A percentile compares a stretch with the other conserved stretches of the same genome.
phyloP scores from a whole-genome alignment of 2,797 vertebrate species.

The Darevskia mixta region DNA sequence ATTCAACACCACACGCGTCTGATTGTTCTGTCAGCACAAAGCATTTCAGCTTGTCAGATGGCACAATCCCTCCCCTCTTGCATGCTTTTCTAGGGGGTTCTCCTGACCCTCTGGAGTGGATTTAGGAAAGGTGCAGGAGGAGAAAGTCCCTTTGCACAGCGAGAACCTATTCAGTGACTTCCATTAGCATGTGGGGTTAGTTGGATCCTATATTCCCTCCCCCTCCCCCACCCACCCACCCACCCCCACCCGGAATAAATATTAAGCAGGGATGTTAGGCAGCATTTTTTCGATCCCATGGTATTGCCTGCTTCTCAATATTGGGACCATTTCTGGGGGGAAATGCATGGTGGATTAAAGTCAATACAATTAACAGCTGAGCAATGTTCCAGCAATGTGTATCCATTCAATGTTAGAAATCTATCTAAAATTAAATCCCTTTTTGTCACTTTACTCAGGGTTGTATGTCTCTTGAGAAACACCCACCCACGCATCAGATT shows the following conservation, averaged over 20 bases:
- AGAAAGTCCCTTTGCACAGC: neutral
- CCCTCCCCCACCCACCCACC: too few relatives aligned
- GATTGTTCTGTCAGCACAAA: too few relatives aligned
- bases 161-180: too few relatives aligned
- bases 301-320: neutral
- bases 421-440: neutral
- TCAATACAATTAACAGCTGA: neutral
- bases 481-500: neutral
- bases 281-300: neutral
- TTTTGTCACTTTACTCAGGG: neutral
- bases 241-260: rapidly evolving
- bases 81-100: too few relatives aligned
- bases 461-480: neutral
- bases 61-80: too few relatives aligned
- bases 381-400: neutral
- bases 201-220: too few relatives aligned
- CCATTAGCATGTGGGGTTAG: too few relatives aligned
- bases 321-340: neutral
- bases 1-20: neutral
- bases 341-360: too few relatives aligned
- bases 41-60: too few relatives aligned
- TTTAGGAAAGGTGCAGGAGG: too few relatives aligned
- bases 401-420: neutral
- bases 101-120: too few relatives aligned
- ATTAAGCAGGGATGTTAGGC: rapidly evolving